Percentiles rank a stretch among this genome's conserved stretches.
Conservation (phyloP, 2,888 invertebrate species). For the Carpatolechia fugitivella region DNA sequence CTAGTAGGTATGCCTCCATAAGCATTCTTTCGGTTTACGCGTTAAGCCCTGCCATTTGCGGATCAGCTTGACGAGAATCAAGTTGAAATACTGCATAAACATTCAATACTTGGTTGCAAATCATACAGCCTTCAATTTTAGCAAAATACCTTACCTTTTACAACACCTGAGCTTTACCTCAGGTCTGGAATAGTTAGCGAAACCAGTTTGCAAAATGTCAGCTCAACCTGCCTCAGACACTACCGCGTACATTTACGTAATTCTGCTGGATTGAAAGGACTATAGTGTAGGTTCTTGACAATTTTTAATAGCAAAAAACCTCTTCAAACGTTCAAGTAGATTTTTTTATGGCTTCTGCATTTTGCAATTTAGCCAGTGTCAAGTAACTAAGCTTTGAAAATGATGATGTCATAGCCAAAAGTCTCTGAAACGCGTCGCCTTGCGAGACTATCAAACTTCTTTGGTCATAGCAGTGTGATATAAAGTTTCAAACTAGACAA, state of each 20-base stretch:
- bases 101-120: conserved; percentile 11
- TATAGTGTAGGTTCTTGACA: conserved; percentile 32
- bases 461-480: no score
- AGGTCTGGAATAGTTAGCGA: conserved; percentile 36
- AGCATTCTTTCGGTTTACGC: background rate
- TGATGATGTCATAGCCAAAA: no score
- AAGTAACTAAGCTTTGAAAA: no score
- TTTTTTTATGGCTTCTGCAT: no score
- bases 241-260: conserved; percentile 39
- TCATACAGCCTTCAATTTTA: conserved; percentile 15
- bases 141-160: conserved; percentile 30
- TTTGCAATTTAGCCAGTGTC: no score
- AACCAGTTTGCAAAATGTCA: conserved; percentile 58
- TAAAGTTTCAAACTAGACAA: no score
- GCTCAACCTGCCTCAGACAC: conserved; percentile 38
- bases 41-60: background rate
- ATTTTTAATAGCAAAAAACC: conserved; percentile 8
- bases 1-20: no score
- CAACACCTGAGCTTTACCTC: conserved; percentile 37
- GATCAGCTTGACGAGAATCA: background rate
- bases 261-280: conserved; percentile 33
- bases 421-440: no score
- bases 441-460: no score
- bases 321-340: no score
- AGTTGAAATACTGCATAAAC: conserved; percentile 2